phyloP scores from a whole-genome alignment of 2,888 invertebrate species.

The Meloe dianella region DNA sequence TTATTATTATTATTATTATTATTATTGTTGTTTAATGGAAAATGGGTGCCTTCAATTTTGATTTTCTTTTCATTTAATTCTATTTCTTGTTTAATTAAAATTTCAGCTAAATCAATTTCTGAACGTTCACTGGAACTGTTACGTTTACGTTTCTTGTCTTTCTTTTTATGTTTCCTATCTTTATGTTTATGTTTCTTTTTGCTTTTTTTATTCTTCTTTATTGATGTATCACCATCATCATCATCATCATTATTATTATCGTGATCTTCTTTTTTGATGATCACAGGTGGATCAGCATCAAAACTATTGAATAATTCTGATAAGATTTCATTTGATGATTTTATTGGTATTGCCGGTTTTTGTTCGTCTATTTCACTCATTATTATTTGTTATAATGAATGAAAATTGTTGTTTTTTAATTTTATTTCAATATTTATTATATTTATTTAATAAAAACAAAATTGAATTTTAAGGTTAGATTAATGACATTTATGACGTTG shows the following conservation, averaged over 20 bases:
- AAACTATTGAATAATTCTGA: slow-evolving; percentile 82
- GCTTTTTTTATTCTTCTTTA: slow-evolving; percentile 63
- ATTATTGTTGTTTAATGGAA: slow-evolving; percentile 35
- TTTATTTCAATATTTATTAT: too few relatives aligned
- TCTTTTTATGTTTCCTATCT: slow-evolving; percentile 63
- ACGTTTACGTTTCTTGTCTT: slow-evolving; percentile 53
- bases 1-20: slow-evolving; percentile 32
- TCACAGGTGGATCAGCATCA: slow-evolving; percentile 71
- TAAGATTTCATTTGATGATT: slow-evolving; percentile 80
- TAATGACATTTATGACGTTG: neutral
- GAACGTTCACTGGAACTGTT: slow-evolving; percentile 46
- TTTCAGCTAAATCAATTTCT: slow-evolving; percentile 52
- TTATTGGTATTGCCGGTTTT: slow-evolving; percentile 53
- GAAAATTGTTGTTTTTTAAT: too few relatives aligned
- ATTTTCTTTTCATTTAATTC: slow-evolving; percentile 50
- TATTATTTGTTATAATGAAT: neutral
- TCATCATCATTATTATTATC: slow-evolving; percentile 49
- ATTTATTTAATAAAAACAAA: neutral
- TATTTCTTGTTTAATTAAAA: slow-evolving; percentile 55
- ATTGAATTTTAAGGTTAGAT: neutral
- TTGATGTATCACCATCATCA: slow-evolving; percentile 10
- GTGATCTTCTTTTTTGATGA: slow-evolving; percentile 53
- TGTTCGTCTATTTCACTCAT: slow-evolving; percentile 31
- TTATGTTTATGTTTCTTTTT: slow-evolving; percentile 68
- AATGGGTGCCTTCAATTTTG: slow-evolving; percentile 50